Conservation (phyloP, 2,797 vertebrate genomes). For the Sciurus carolinensis region DNA sequence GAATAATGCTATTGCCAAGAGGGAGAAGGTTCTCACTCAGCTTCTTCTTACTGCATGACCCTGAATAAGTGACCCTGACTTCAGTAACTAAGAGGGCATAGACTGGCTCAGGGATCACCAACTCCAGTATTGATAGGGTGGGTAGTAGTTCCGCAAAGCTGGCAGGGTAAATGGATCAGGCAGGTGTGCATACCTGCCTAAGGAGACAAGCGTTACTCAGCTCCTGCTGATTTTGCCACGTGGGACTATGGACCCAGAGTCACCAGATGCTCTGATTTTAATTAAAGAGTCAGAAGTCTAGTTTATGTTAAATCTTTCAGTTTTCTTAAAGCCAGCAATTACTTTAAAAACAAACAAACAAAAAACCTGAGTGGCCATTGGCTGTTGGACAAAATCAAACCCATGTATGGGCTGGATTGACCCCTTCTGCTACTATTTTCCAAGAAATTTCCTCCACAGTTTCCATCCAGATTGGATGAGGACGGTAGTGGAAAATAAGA, state of each 20-base stretch:
- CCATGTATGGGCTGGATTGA: neutral
- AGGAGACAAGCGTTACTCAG: neutral
- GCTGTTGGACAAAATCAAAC: neutral
- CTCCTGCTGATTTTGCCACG: neutral
- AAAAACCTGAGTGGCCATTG: neutral
- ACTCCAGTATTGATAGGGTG: neutral
- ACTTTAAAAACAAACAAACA: neutral
- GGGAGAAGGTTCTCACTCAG: neutral
- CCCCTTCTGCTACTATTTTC: neutral
- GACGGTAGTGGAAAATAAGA: neutral
- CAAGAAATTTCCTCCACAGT: neutral
- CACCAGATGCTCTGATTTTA: slow-evolving; percentile 25
- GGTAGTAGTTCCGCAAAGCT: neutral
- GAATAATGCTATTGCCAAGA: neutral
- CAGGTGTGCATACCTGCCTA: neutral
- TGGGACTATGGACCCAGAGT: neutral
- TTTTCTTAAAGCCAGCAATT: neutral
- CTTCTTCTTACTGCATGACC: neutral
- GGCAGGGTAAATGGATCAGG: neutral
- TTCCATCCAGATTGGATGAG: neutral
- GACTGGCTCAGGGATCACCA: neutral
- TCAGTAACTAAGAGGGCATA: neutral
- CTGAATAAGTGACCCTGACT: neutral
- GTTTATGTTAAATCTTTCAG: neutral
- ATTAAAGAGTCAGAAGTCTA: neutral